Evolutionary conservation across 1,140 invertebrate genomes (phyloP), one percentile per base, ranked within the genome.

Genomic region (Mylabris phalerata): DNA sequence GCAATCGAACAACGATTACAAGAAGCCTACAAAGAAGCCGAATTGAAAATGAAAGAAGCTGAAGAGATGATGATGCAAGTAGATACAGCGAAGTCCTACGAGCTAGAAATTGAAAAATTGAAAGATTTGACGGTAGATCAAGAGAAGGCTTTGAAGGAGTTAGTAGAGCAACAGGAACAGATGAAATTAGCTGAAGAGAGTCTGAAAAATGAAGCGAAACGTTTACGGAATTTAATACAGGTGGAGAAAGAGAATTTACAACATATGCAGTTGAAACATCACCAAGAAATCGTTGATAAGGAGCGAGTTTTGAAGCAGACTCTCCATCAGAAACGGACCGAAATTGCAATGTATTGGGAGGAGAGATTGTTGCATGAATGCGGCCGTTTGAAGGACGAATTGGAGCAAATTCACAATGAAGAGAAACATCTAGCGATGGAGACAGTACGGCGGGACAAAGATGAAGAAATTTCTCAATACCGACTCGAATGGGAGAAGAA

Each of bases 111-210:
- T 13, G 75, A 74, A 40, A 78, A 82, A 60, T 70, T 85, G 1
- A 71, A 82, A 50, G 80, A 77, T 32, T 68, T 83, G 13, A 82
- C 80, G 19, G 69, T 74, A 55, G 82, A 85, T 60, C 82, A 84
- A 65, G 76, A 81, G 63, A 74, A 76, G 59, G 76, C 80, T 9
- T 73, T 85, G 41, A 67, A 78, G 54, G 72, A 75, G n/a, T 75
- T 83, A 3, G 71, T 75, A 39, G 73, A 81, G 41, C 78, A 82
- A 63, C 76, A 81, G 48, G 82, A 82, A 57, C 77, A 80, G 60
- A 76, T 83, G 57, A 76, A 80, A 63, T 67, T 73, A 48, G 77
- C 75, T 52, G 83, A 84, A 60, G 75, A 75, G 59, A 75, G 70
- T 54, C 68, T 84, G 3, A 77, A 81, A 65, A 75, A 80, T 26